Evolutionary conservation across 2,888 invertebrate genomes (phyloP).

Genomic region (Tenthredo scrophulariae): DNA sequence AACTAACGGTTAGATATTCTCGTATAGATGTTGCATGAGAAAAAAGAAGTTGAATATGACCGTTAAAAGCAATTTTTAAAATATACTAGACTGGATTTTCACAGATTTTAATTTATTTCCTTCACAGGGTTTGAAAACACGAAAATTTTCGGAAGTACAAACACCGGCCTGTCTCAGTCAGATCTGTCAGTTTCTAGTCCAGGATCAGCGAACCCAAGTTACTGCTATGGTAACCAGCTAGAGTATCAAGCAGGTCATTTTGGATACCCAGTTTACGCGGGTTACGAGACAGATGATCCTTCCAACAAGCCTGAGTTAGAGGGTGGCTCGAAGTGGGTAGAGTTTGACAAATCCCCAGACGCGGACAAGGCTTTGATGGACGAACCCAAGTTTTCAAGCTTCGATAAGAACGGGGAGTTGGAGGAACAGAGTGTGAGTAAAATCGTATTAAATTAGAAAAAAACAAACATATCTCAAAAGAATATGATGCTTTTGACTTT

Average conservation of each 20-base stretch:
- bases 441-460: neutral
- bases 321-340: conserved; percentile 74
- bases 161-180: conserved; percentile 91
- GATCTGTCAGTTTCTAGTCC: conserved; percentile 88
- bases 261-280: conserved; percentile 84
- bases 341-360: conserved; percentile 76
- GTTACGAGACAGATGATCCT: conserved; percentile 79
- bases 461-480: no score
- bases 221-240: conserved; percentile 90
- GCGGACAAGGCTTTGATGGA: conserved; percentile 72
- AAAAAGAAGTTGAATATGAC: neutral
- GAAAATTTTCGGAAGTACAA: conserved; percentile 81
- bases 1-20: conserved; percentile 63
- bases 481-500: neutral
- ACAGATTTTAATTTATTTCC: neutral
- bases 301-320: conserved; percentile 70
- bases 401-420: conserved; percentile 65
- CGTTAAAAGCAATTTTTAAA: neutral
- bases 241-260: conserved; percentile 88
- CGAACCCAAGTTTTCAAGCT: conserved; percentile 67
- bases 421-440: conserved; percentile 64
- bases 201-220: conserved; percentile 86
- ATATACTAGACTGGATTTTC: neutral
- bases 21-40: neutral
- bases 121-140: conserved; percentile 70